Percentiles rank a stretch among this genome's conserved stretches.
Evolutionary conservation across 2,113 vertebrate species (phyloP).

Genomic region (Dicentrarchus labrax): DNA sequence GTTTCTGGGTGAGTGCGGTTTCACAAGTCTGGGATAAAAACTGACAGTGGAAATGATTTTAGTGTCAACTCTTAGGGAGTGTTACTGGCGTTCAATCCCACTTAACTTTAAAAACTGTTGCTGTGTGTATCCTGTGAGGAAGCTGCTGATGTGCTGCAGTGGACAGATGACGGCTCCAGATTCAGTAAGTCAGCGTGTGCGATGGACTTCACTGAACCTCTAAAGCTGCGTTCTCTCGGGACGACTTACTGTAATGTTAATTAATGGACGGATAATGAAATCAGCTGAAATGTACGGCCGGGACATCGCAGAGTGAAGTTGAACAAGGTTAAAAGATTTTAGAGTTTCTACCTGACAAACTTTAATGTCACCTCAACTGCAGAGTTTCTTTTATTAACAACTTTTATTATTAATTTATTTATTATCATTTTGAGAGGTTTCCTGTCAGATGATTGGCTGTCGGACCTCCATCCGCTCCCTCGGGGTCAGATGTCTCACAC

Average conservation of each 20-base stretch:
- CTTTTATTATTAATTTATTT: too few relatives aligned
- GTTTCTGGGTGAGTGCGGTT: too few relatives aligned
- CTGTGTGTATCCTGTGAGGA: background rate
- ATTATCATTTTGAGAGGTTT: too few relatives aligned
- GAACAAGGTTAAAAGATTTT: conserved; percentile 24
- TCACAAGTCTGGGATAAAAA: too few relatives aligned
- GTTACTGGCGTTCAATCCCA: too few relatives aligned
- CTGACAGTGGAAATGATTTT: too few relatives aligned
- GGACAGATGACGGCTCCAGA: background rate
- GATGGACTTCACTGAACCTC: background rate
- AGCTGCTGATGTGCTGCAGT: background rate
- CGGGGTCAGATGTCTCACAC: conserved; percentile 43
- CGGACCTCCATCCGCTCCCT: conserved; percentile 9
- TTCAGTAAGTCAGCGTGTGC: background rate
- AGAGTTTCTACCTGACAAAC: background rate
- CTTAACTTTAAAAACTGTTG: background rate
- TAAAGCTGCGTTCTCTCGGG: background rate
- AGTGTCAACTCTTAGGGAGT: too few relatives aligned
- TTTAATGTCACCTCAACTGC: background rate
- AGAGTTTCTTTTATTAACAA: too few relatives aligned
- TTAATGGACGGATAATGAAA: conserved; percentile 22
- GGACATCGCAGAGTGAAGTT: background rate
- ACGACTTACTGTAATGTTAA: conserved; percentile 34
- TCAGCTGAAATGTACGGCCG: background rate
- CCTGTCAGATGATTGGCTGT: conserved; percentile 32